Evolutionary conservation across 2,888 invertebrate genomes (phyloP).

Genomic region (Drosophila gaucha): DNA sequence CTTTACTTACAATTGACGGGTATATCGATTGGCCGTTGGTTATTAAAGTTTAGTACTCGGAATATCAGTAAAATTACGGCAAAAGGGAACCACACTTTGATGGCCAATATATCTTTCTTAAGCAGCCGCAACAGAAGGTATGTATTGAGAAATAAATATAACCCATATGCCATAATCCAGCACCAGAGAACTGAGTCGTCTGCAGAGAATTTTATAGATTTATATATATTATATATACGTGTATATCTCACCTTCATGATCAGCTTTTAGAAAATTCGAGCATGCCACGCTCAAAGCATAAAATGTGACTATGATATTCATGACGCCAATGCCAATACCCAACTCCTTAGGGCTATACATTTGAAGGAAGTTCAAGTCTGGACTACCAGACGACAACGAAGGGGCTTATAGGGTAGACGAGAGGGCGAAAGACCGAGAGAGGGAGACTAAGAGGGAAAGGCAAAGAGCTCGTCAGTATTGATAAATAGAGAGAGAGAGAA

Average conservation of each 20-base stretch:
- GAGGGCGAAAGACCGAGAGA: slow-evolving; percentile 8
- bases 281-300: background rate
- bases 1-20: background rate
- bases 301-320: slow-evolving; percentile 5
- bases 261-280: too few relatives aligned
- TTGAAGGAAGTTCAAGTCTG: background rate
- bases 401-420: background rate
- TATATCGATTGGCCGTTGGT: background rate
- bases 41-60: background rate
- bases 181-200: background rate
- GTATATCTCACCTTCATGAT: background rate
- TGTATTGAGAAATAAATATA: slow-evolving; percentile 3
- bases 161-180: background rate
- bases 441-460: slow-evolving; percentile 1
- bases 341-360: background rate
- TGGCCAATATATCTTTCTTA: background rate
- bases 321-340: background rate
- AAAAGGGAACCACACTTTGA: background rate
- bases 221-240: background rate
- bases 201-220: background rate
- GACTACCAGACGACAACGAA: background rate
- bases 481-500: background rate
- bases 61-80: background rate
- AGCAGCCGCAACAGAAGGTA: slow-evolving; percentile 12
- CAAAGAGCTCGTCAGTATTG: background rate